Evolutionary conservation across 2,888 invertebrate species (phyloP).

Genomic region (Drosophila monieri): DNA sequence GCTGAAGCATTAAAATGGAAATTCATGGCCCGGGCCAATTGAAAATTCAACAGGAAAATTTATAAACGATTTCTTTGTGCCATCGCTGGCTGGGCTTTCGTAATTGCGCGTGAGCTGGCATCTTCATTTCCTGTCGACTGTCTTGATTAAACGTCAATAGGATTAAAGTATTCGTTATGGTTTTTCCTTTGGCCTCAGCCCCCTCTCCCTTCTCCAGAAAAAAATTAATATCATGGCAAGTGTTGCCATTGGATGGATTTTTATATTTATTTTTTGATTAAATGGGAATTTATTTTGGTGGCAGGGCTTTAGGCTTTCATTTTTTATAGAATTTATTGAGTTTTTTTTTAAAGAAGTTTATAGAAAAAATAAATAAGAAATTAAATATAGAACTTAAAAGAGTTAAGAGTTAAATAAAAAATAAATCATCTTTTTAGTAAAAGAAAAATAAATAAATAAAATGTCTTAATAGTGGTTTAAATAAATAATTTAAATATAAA

Average conservation of each 20-base stretch:
- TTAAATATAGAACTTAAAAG: no score
- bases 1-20: slow-evolving; percentile 43
- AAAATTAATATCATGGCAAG: slow-evolving; percentile 15
- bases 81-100: slow-evolving; percentile 10
- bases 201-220: neutral
- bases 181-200: neutral
- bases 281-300: neutral
- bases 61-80: slow-evolving; percentile 45
- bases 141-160: slow-evolving; percentile 76
- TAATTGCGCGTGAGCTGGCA: slow-evolving; percentile 35
- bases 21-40: slow-evolving; percentile 64
- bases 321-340: no score
- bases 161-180: slow-evolving; percentile 67
- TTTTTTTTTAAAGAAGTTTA: neutral
- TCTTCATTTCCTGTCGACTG: slow-evolving; percentile 21
- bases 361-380: no score
- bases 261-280: neutral
- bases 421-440: no score
- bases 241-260: neutral
- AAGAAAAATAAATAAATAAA: no score
- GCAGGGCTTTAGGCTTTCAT: neutral
- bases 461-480: no score
- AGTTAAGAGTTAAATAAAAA: no score
- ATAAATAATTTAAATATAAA: no score
- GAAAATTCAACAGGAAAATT: slow-evolving; percentile 68